Base-by-base conservation (phyloP, 2,113 vertebrate species). In the Rattus rattus region DNA sequence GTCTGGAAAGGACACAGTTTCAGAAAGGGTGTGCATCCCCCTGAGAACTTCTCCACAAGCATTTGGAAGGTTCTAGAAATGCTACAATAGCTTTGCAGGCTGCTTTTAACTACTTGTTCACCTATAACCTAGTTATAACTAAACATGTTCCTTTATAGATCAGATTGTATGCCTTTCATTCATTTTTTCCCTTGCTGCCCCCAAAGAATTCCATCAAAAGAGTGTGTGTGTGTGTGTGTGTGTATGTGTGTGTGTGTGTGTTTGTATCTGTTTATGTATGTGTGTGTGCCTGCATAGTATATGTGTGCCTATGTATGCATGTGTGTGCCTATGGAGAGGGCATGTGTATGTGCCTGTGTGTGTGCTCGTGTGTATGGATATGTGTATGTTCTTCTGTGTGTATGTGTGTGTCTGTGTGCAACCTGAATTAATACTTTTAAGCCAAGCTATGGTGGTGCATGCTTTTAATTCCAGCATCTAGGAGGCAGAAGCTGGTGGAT, bases 201-300 rank as follows among this genome's bases (percentile, higher is more conserved):
- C 39, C 52, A 65, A 59, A 30, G 75, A 92, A 95, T 95, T 94
- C 52, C 59, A 76, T 67, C 75, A 94, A 90, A 95, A 59, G 39
- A 77, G 20, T 95, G 77, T 89, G 4, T 20, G 24, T 94, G 76
- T 96, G 17, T 33, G 39, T 67, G 84, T 56, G 7, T 47, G 28
- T 83, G 14, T 70, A 39, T 24, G 39, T 92, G 26, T n/a, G 7
- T 47, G 28, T 70, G 7, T 65, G 11, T 28, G 24, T 11, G 24
- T 65, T 8, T 65, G 63, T 2, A 1, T 65, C 8, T 65, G 61
- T 63, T 20, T 63, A 19, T 65, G 59, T 59, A 54, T 65, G 61
- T 63, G 20, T 63, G 63, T 65, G 59, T 59, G 59, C 17, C 52
- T 54, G 7, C 11, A 43, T 43, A 43, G 52, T 54, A 11, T 61